phyloP scores from a whole-genome alignment of 2,888 invertebrate species.

The Pachydiplax longipennis region DNA sequence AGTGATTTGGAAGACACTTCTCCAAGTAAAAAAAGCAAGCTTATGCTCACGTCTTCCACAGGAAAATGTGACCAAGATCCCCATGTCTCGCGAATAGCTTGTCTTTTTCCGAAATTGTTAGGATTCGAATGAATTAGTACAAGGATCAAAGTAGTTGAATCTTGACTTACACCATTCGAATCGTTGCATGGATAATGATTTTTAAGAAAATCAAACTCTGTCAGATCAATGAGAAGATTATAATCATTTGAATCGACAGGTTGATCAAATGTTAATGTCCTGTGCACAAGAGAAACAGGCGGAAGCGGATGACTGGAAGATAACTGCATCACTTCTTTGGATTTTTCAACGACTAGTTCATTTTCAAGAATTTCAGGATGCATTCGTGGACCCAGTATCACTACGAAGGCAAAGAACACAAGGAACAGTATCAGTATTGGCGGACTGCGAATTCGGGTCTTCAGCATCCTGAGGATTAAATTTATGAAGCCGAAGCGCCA shows the following conservation, averaged over 20 bases:
- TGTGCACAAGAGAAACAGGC: neutral
- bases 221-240: slow-evolving; percentile 65
- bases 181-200: slow-evolving; percentile 66
- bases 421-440: neutral
- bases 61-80: slow-evolving; percentile 57
- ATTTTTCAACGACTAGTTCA: neutral
- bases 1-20: slow-evolving; percentile 57
- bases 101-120: slow-evolving; percentile 69
- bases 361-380: neutral
- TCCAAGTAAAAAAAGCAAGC: slow-evolving; percentile 75
- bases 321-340: neutral
- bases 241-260: slow-evolving; percentile 54
- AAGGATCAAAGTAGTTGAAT: slow-evolving; percentile 59
- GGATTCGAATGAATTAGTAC: slow-evolving; percentile 76
- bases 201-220: slow-evolving; percentile 69
- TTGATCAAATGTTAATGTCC: neutral
- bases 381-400: neutral
- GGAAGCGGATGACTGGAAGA: neutral
- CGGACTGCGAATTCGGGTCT: neutral
- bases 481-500: neutral
- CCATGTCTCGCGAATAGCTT: slow-evolving; percentile 77
- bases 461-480: neutral
- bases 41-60: slow-evolving; percentile 55
- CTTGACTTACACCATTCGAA: slow-evolving; percentile 51
- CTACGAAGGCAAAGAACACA: neutral